Base-by-base conservation (phyloP, 1,140 invertebrate species). In the Tyrophagus putrescentiae region DNA sequence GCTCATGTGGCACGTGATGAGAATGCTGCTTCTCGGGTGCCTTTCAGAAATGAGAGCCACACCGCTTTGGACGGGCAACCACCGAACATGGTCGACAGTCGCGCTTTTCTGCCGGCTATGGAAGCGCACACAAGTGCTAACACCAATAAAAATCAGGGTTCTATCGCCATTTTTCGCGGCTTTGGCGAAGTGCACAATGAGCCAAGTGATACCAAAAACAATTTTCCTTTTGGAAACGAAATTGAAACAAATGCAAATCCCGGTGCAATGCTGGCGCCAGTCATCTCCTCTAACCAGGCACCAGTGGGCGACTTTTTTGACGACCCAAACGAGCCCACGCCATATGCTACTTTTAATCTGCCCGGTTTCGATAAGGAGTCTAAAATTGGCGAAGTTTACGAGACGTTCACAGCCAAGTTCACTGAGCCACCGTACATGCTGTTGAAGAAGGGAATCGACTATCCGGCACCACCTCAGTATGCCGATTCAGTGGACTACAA, bases 291-390 rank as follows among this genome's bases (percentile, higher is more conserved):
- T n/a, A 21, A 27, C 16, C 18, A 57, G 9, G n/a, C 16, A 52
- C 16, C 27, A 3, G 23, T 28, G 23, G 23, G 13, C 1, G 23
- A 23, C 18, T 45, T 57, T 27, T 18, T 36, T 23, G 39, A 60
- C 1, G 56, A 64, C 36, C 61, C 65, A 7, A 63, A 67, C 41
- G 66, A 66, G 53, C 64, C 66, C n/a, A 62, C 66, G 4, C 66
- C 66, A 18, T 67, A 67, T 60, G 66, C 66, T 23, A 67, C 66
- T 28, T 67, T 67, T 44, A 60, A 60, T 29, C 56, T 67, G 23
- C 61, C 63, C 29, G 63, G 54, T 27, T 64, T 62, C 9, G 45
- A 64, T 50, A 58, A 62, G n/a, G 52, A 54, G 9, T 54, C 52
- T 21, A 54, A 54, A 32, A 54, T 54, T 32, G 25, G 52, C 34